These are phyloP conservation scores for Drosophila navojoa DNA, from an alignment of 1,140 invertebrate genomes.

Conservation along the genomic window DNA sequence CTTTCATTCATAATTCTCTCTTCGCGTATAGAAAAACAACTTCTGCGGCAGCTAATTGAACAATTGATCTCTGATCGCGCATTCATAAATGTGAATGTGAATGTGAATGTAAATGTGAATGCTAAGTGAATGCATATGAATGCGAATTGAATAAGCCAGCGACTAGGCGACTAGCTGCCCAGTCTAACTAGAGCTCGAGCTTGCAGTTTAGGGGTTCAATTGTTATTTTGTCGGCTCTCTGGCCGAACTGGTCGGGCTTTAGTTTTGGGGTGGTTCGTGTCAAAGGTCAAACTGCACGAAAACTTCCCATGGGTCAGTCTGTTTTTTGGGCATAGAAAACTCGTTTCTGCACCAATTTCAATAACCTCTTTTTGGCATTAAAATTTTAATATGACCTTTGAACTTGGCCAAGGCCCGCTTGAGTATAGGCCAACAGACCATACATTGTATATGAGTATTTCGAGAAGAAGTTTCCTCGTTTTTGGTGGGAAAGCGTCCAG, in stretches of 20 bases:
- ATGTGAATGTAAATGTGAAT: slow-evolving; percentile 40
- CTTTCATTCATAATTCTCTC: slow-evolving; percentile 64
- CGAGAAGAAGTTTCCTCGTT: slow-evolving; percentile 17
- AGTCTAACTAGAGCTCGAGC: neutral
- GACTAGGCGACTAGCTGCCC: slow-evolving; percentile 6
- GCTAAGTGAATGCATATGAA: slow-evolving; percentile 27
- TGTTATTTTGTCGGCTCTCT: slow-evolving; percentile 33
- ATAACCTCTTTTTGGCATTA: slow-evolving; percentile 47
- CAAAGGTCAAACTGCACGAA: slow-evolving; percentile 78
- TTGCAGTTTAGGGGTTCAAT: slow-evolving; percentile 22
- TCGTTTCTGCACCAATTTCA: slow-evolving; percentile 64
- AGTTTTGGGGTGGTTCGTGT: slow-evolving; percentile 63
- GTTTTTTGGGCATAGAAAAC: slow-evolving; percentile 53
- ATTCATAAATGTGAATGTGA: slow-evolving; percentile 49
- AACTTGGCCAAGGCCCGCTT: slow-evolving; percentile 65
- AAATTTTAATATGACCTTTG: slow-evolving; percentile 71
- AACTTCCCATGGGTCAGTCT: slow-evolving; percentile 78
- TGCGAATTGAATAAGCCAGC: slow-evolving; percentile 16
- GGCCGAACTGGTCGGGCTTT: slow-evolving; percentile 50
- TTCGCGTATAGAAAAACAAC: neutral
- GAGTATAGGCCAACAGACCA: slow-evolving; percentile 53
- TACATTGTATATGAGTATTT: slow-evolving; percentile 4
- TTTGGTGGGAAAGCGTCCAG: slow-evolving; percentile 53
- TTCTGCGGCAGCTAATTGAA: slow-evolving; percentile 63
- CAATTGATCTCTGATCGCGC: slow-evolving; percentile 76